These are phyloP conservation scores for Zapus hudsonius DNA, from an alignment of 2,113 vertebrate genomes.

Conservation along the genomic window DNA sequence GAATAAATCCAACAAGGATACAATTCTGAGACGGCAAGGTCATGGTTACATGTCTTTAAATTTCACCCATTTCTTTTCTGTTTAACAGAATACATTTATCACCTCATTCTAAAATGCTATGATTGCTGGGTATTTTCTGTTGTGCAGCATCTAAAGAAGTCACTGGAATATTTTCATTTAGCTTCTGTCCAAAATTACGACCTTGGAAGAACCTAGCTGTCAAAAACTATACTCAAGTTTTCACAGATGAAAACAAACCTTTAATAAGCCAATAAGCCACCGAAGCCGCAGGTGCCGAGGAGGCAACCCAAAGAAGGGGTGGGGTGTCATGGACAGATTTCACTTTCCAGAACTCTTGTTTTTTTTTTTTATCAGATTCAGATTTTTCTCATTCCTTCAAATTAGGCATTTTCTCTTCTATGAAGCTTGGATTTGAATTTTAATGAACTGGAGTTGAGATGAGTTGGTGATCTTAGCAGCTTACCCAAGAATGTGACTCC, in stretches of 20 bases:
- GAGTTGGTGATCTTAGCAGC: background rate
- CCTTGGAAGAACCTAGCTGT: background rate
- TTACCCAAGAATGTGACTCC: background rate
- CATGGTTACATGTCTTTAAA: background rate
- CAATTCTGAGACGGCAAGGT: conserved; percentile 12
- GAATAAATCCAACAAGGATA: conserved; percentile 18
- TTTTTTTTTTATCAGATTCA: background rate
- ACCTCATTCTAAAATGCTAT: background rate
- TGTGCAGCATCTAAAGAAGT: background rate
- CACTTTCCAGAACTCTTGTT: background rate
- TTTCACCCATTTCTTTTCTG: background rate
- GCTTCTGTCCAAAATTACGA: background rate
- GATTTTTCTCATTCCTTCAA: conserved; percentile 34
- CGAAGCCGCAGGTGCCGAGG: background rate
- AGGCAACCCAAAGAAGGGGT: background rate
- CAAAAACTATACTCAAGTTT: background rate
- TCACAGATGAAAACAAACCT: background rate
- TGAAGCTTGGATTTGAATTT: conserved; percentile 55
- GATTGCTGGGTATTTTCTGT: conserved; percentile 2
- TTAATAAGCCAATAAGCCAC: background rate
- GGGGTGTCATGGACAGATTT: background rate
- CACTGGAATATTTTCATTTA: conserved; percentile 38
- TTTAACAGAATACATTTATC: conserved; percentile 30
- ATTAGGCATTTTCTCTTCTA: background rate
- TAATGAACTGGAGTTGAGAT: background rate